A percentile compares a stretch with the other conserved stretches of the same genome.
Conservation (phyloP, 1,140 invertebrate genomes). For the Conus betulinus region DNA sequence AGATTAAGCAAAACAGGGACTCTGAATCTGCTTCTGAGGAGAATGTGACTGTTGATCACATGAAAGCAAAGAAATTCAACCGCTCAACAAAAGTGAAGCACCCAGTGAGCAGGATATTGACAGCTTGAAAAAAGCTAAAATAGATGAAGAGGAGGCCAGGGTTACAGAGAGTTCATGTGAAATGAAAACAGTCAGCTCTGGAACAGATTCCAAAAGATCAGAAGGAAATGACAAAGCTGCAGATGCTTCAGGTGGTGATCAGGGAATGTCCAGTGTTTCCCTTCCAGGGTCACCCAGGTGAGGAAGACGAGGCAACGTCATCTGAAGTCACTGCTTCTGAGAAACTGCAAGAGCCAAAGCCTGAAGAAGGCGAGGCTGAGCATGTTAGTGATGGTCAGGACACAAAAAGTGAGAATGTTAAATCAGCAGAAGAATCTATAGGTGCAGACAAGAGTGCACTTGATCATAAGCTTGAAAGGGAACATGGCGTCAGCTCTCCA, state of each 20-base stretch:
- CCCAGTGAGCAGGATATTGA: not conserved
- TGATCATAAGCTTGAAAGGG: not conserved
- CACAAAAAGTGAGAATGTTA: not conserved
- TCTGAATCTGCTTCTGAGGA: not conserved
- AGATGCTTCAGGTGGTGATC: not conserved
- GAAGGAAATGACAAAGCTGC: not conserved
- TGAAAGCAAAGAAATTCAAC: not conserved
- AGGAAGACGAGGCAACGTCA: not conserved
- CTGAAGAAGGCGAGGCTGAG: not conserved
- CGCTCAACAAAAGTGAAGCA: not conserved
- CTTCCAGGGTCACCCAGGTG: not conserved
- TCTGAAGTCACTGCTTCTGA: too few species aligned
- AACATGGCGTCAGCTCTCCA: not conserved
- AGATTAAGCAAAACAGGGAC: not conserved
- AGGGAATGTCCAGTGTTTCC: not conserved
- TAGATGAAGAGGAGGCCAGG: not conserved
- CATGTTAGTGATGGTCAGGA: not conserved
- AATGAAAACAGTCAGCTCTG: constrained; percentile 18
- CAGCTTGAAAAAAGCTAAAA: not conserved
- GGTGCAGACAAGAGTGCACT: not conserved
- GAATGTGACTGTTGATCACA: not conserved
- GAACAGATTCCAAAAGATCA: not conserved
- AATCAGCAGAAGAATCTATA: constrained; percentile 10
- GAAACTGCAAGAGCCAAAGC: not conserved
- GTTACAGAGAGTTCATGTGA: not conserved